These are phyloP conservation scores for Dasypolia templi DNA, from an alignment of 2,888 invertebrate genomes.

Conservation along the genomic window DNA sequence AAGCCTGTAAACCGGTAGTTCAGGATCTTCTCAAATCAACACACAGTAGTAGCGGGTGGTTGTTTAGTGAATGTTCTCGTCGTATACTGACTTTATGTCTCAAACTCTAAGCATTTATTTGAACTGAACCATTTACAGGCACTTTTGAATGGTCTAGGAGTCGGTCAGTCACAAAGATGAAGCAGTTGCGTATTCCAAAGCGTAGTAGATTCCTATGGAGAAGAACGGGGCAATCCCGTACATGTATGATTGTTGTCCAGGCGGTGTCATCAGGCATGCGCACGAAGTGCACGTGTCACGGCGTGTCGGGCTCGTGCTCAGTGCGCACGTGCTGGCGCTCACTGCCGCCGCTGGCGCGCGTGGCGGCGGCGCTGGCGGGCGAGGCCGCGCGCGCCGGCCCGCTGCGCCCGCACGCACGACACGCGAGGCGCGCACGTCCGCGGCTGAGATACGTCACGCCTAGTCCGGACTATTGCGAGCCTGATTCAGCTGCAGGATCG, in stretches of 20 bases:
- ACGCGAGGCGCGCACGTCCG: conserved; percentile 85
- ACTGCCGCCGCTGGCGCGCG: conserved; percentile 91
- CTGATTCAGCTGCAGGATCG: conserved; percentile 93
- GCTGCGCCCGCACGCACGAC: conserved; percentile 78
- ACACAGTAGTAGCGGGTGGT: background rate
- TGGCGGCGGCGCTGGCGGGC: conserved; percentile 89
- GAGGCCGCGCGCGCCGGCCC: conserved; percentile 85
- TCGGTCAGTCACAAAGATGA: background rate
- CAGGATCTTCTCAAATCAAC: background rate
- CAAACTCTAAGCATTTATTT: background rate
- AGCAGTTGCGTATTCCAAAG: background rate
- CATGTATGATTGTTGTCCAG: conserved; percentile 77
- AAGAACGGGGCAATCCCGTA: background rate
- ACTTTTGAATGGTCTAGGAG: background rate
- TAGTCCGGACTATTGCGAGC: conserved; percentile 95
- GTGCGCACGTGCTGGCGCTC: conserved; percentile 95
- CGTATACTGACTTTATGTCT: background rate
- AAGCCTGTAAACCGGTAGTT: background rate
- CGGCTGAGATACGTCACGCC: conserved; percentile 94
- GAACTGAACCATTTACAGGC: background rate
- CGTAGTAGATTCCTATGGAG: background rate
- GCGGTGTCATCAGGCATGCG: conserved; percentile 90
- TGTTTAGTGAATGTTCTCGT: background rate
- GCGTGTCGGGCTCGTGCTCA: conserved; percentile 95
- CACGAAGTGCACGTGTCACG: conserved; percentile 95